These are phyloP conservation scores for Drosophila bocqueti DNA, from an alignment of 1,140 invertebrate species.

Conservation along the genomic window DNA sequence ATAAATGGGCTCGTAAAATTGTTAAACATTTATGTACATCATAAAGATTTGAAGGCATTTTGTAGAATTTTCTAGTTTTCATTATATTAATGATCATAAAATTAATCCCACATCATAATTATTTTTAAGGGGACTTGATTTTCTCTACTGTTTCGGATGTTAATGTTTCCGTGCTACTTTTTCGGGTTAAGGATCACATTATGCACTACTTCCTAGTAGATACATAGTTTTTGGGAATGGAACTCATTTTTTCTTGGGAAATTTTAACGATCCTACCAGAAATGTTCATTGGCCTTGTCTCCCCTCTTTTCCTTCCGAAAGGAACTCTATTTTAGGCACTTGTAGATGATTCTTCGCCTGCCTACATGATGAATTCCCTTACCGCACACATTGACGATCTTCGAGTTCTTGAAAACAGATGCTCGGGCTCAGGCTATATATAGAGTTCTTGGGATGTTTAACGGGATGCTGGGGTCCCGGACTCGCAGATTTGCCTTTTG, in stretches of 20 bases:
- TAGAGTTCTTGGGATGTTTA: conserved; percentile 26
- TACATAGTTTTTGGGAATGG: not conserved
- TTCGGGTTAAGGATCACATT: too few species aligned
- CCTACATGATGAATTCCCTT: conserved; percentile 30
- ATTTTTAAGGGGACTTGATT: not conserved
- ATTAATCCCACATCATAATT: too few species aligned
- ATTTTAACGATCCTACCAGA: conserved; percentile 8
- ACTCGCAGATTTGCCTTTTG: conserved; percentile 3
- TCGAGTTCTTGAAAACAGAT: conserved; percentile 32
- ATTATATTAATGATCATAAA: not conserved
- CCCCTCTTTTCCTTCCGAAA: conserved; percentile 4
- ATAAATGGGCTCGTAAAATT: conserved; percentile 11
- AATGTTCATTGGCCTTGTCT: conserved; percentile 2
- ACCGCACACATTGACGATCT: conserved; percentile 34
- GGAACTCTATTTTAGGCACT: conserved; percentile 28
- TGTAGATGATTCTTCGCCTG: conserved; percentile 14
- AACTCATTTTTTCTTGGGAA: not conserved
- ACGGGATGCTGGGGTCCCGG: conserved; percentile 17
- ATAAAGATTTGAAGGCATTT: not conserved
- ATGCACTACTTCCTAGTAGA: too few species aligned
- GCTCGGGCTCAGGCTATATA: conserved; percentile 35
- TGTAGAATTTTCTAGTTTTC: too few species aligned
- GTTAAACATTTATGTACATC: conserved; percentile 6
- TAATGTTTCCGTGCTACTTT: not conserved
- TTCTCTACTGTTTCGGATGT: not conserved